A percentile compares a stretch with the other conserved stretches of the same genome.
These are phyloP conservation scores for Ectropis grisescens DNA, from an alignment of 1,140 invertebrate species.

Conservation along the genomic window DNA sequence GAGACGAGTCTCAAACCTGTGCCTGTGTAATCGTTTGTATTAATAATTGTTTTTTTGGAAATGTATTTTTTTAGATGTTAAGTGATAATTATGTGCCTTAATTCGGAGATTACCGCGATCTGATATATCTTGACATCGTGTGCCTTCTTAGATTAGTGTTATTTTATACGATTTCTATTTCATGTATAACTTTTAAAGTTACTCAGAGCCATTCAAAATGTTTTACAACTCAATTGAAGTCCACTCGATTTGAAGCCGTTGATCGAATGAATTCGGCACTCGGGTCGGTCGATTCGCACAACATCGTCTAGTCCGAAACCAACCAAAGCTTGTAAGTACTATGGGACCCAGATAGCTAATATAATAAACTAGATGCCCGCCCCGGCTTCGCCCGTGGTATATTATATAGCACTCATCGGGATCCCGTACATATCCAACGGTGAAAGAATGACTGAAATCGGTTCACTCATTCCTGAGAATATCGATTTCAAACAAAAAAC, in stretches of 20 bases:
- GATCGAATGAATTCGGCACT: too few species aligned
- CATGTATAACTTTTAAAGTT: not conserved
- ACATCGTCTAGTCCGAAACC: too few species aligned
- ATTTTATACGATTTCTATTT: slow-evolving; percentile 1
- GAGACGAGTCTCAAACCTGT: not conserved
- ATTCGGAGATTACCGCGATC: slow-evolving; percentile 46
- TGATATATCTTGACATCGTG: slow-evolving; percentile 32
- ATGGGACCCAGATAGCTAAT: too few species aligned
- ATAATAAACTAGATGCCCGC: too few species aligned
- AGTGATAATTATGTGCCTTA: slow-evolving; percentile 45
- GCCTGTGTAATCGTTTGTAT: slow-evolving; percentile 5
- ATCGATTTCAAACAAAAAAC: too few species aligned
- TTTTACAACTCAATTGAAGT: not conserved
- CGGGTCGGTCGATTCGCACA: too few species aligned
- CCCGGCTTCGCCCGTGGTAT: too few species aligned
- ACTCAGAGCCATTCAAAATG: not conserved
- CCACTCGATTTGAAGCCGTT: slow-evolving; percentile 3
- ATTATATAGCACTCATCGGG: too few species aligned
- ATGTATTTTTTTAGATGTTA: slow-evolving; percentile 14
- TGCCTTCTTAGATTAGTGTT: slow-evolving; percentile 18
- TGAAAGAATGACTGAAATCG: too few species aligned
- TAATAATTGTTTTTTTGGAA: not conserved
- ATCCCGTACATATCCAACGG: too few species aligned
- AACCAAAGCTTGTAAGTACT: too few species aligned
- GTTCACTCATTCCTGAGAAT: too few species aligned